phyloP scores from a whole-genome alignment of 2,888 invertebrate genomes.

The Argynnis bischoffii region DNA sequence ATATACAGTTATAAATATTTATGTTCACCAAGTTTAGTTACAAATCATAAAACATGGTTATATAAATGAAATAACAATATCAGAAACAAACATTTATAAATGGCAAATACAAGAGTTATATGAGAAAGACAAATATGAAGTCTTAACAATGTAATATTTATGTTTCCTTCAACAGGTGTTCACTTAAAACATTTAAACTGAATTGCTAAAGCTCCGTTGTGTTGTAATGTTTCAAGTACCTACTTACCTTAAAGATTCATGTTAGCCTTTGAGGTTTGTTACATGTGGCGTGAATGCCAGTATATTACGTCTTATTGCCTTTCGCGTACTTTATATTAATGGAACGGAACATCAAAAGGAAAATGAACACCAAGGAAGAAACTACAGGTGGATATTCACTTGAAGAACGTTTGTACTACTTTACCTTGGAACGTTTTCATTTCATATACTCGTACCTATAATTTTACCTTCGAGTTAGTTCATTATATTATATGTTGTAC shows the following conservation, averaged over 20 bases:
- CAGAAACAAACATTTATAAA: background rate
- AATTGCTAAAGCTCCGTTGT: conserved; percentile 21
- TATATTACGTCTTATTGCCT: conserved; percentile 32
- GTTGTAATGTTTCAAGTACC: conserved; percentile 29
- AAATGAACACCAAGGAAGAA: conserved; percentile 28
- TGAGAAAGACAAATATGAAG: conserved; percentile 17
- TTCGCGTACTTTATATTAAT: conserved; percentile 27
- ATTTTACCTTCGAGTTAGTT: too few species aligned
- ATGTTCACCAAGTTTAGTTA: background rate
- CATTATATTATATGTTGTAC: too few species aligned
- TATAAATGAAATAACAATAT: conserved; percentile 16
- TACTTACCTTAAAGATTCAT: conserved; percentile 32
- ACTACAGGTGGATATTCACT: conserved; percentile 24
- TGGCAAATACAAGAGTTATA: conserved; percentile 1
- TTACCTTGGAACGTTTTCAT: background rate
- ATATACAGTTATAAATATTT: too few species aligned
- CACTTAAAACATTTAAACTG: conserved; percentile 22
- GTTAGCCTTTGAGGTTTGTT: conserved; percentile 34
- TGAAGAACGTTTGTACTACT: conserved; percentile 8
- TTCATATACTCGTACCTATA: too few species aligned
- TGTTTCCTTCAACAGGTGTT: conserved; percentile 39
- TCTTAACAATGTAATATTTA: conserved; percentile 26
- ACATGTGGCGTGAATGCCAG: conserved; percentile 31
- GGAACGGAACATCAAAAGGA: conserved; percentile 36
- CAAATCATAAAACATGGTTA: conserved; percentile 1